Evolutionary conservation across 2,888 invertebrate species (phyloP), one percentile per base, ranked within the genome.

Genomic region (Eurytoma adleriae): DNA sequence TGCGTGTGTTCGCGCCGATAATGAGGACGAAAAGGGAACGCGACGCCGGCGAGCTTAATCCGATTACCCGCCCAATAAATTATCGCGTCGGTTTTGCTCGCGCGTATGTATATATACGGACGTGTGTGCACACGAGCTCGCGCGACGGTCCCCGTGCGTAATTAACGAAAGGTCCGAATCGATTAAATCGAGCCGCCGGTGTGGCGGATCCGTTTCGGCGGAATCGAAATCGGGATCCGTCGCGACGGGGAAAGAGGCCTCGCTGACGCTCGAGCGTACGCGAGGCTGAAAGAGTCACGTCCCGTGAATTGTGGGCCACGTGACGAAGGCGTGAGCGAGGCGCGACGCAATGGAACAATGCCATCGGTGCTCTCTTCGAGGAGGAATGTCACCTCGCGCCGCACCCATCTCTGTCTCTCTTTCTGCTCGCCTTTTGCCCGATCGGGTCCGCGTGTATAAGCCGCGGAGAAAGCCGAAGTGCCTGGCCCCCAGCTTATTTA

Each of bases 301-400:
- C 86, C 86, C 84, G 87, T 89, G 89, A 89, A 90, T 90, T 88
- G 89, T 89, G 87, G 87, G 89, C 88, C 89, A 90, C 89, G 89
- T 89, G 90, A 89, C 87, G 84, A 86, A 89, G 90, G 90, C 90
- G 90, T 90, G 90, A 90, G 88, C 88, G 87, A 90, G 90, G 90
- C 87, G 90, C 88, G 90, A 90, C 89, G 83, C 88, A 86, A 88
- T 89, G 89, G 89, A 90, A 90, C 90, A 90, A 90, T 90, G 90
- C 90, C 90, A 89, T 90, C 89, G 87, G 86, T 85, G 83, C 86
- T 89, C 90, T 89, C 90, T 89, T 88, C 90, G 88, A 89, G 88
- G 84, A 90, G 89, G 90, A 90, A 90, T 90, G 90, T 87, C 87
- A 78, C 74, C 50, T 85, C 85, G 64, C 40, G 90, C 89, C 90